Percentiles rank a stretch among this genome's conserved stretches.
Conservation (phyloP, 2,113 vertebrate species). For the Pimephales promelas region DNA sequence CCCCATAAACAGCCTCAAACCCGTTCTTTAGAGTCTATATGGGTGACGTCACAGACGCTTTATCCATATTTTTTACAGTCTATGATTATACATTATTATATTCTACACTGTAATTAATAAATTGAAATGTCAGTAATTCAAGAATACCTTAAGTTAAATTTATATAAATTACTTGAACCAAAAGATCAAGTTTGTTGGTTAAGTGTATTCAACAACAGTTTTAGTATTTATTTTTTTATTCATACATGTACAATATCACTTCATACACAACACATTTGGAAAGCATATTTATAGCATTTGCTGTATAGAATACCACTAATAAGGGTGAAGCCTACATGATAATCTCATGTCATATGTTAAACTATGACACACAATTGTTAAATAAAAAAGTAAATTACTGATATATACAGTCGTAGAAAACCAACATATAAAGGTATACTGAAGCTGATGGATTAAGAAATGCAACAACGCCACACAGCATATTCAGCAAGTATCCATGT, state of each 20-base stretch:
- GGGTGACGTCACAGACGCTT: too few relatives aligned
- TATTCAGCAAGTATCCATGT: conserved; percentile 38
- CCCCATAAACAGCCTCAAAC: too few relatives aligned
- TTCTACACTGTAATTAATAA: not conserved
- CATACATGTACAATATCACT: conserved; percentile 34
- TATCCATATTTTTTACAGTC: too few relatives aligned
- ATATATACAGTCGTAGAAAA: conserved; percentile 13
- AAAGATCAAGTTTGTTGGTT: too few relatives aligned
- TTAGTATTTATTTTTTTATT: conserved; percentile 26
- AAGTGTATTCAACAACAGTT: not conserved
- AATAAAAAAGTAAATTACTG: not conserved
- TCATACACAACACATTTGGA: conserved; percentile 22
- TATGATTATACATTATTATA: not conserved
- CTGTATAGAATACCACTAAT: not conserved
- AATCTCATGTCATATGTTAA: not conserved
- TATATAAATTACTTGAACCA: not conserved
- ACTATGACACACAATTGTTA: not conserved
- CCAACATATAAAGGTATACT: conserved; percentile 24
- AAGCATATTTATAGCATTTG: conserved; percentile 56
- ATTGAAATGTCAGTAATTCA: not conserved
- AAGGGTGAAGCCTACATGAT: conserved; percentile 26
- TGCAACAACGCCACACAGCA: conserved; percentile 21
- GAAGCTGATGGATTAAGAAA: conserved; percentile 41
- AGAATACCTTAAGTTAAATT: not conserved
- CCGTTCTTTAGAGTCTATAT: too few relatives aligned